These are phyloP conservation scores for Aethes cnicana DNA, from an alignment of 2,888 invertebrate genomes.

Conservation along the genomic window DNA sequence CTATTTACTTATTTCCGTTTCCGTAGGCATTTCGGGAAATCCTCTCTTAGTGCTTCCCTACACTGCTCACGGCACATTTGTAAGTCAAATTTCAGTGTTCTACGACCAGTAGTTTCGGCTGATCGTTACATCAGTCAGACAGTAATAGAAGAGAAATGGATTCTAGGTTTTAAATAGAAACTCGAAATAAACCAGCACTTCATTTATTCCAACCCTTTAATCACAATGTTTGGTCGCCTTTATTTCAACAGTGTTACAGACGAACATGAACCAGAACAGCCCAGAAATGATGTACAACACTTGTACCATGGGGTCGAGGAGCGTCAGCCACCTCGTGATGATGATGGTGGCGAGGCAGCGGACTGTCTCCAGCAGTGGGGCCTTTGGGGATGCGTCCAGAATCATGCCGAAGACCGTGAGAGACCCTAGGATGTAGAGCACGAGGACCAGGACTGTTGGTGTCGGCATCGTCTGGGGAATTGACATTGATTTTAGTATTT, in stretches of 20 bases:
- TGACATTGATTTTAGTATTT: slow-evolving; percentile 4
- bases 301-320: slow-evolving; percentile 56
- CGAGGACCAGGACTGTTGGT: slow-evolving; percentile 69
- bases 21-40: no score
- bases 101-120: no score
- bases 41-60: no score
- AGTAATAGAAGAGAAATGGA: no score
- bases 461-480: slow-evolving; percentile 77
- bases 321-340: slow-evolving; percentile 45
- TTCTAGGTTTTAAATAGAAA: no score
- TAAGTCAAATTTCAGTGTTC: no score
- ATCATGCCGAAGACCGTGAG: slow-evolving; percentile 85
- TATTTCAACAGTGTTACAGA: slow-evolving; percentile 72
- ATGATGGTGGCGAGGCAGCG: slow-evolving; percentile 80
- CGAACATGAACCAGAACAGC: slow-evolving; percentile 79
- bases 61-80: no score
- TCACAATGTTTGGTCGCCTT: slow-evolving; percentile 47
- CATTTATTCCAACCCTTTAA: not conserved
- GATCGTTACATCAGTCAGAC: no score
- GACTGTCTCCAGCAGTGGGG: slow-evolving; percentile 80
- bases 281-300: slow-evolving; percentile 76
- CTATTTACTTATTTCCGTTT: no score
- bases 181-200: no score
- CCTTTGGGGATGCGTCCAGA: slow-evolving; percentile 83
- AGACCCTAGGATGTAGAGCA: slow-evolving; percentile 83